phyloP scores from a whole-genome alignment of 2,888 invertebrate genomes.

The Caenorhabditis zanzibari region DNA sequence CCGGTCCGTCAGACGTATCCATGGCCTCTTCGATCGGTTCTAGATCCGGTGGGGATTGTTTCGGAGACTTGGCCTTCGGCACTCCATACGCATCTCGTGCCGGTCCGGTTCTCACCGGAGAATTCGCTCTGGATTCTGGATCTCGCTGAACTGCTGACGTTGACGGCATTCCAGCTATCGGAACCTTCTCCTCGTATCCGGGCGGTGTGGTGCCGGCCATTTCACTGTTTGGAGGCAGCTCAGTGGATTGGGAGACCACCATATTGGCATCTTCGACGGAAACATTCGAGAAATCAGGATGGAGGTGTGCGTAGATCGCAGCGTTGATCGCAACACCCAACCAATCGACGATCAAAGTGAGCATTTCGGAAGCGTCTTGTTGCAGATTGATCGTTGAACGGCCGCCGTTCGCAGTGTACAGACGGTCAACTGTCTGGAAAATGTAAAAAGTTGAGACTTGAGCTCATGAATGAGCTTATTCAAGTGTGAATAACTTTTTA shows the following conservation, averaged over 20 bases:
- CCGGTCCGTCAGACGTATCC: conserved; percentile 9
- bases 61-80: neutral
- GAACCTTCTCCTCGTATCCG: conserved; percentile 1
- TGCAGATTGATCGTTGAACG: conserved; percentile 50
- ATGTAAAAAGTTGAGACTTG: neutral
- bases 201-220: conserved; percentile 44
- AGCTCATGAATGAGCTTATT: too few relatives aligned
- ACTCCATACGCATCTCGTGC: neutral
- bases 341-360: conserved; percentile 56
- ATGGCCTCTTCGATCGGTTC: conserved; percentile 11
- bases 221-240: conserved; percentile 39
- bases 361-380: conserved; percentile 67
- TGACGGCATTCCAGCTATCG: neutral
- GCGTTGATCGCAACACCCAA: conserved; percentile 37
- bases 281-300: neutral
- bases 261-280: conserved; percentile 9
- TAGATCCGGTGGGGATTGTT: neutral
- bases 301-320: neutral
- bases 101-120: neutral
- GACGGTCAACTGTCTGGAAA: conserved; percentile 30
- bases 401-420: neutral
- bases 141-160: neutral
- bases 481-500: too few relatives aligned
- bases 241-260: conserved; percentile 29
- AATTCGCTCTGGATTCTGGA: conserved; percentile 18